These are phyloP conservation scores for Larimichthys polyactis DNA, from an alignment of 2,113 vertebrate species.

Conservation along the genomic window DNA sequence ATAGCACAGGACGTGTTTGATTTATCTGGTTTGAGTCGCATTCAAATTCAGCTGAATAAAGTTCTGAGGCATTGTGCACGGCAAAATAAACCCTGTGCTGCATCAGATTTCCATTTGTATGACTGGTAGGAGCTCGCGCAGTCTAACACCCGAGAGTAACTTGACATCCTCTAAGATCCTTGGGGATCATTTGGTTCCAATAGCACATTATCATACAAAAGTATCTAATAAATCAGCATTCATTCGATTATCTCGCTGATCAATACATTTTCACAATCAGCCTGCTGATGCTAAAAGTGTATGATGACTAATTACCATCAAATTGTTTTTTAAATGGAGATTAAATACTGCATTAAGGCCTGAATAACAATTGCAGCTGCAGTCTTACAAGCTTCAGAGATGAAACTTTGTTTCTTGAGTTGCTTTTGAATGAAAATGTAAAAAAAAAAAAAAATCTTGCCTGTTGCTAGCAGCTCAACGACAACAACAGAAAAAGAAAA, in stretches of 20 bases:
- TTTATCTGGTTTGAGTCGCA: slow-evolving; percentile 44
- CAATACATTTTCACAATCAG: slow-evolving; percentile 49
- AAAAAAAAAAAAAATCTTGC: slow-evolving; percentile 1
- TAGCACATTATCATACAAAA: slow-evolving; percentile 28
- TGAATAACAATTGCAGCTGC: slow-evolving; percentile 54
- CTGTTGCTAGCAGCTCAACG: slow-evolving; percentile 11
- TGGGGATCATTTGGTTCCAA: background rate
- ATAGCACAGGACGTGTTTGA: slow-evolving; percentile 35
- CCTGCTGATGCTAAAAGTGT: slow-evolving; percentile 45
- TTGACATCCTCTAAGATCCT: slow-evolving; percentile 32
- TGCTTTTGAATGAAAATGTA: slow-evolving; percentile 8
- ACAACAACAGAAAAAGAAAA: slow-evolving; percentile 26
- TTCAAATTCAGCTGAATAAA: slow-evolving; percentile 51
- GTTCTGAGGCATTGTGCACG: slow-evolving; percentile 25
- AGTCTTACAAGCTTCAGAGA: slow-evolving; percentile 1
- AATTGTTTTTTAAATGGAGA: slow-evolving; percentile 70
- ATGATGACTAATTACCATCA: slow-evolving; percentile 64
- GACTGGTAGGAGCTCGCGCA: slow-evolving; percentile 9
- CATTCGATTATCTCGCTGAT: slow-evolving; percentile 60
- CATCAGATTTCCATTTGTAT: slow-evolving; percentile 61
- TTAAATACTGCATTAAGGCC: slow-evolving; percentile 60
- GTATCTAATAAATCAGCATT: slow-evolving; percentile 57
- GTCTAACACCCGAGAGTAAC: slow-evolving; percentile 25
- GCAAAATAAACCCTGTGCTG: slow-evolving; percentile 27
- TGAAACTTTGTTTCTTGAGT: slow-evolving; percentile 18